Evolutionary conservation across 1,140 invertebrate species (phyloP).

Genomic region (Nasonia longicornis): DNA sequence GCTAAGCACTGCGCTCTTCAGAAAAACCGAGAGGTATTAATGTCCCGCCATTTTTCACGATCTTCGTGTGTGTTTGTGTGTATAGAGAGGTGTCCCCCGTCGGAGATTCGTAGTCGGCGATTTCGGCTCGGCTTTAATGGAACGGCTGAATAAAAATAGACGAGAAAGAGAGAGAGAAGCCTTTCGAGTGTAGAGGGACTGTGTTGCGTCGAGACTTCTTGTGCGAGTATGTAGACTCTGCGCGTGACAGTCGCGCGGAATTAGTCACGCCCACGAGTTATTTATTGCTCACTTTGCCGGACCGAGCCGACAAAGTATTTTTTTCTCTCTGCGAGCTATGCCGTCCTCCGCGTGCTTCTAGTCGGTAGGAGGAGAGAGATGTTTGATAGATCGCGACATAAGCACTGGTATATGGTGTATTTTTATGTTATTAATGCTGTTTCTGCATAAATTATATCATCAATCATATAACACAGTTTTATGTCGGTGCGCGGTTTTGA

Average conservation of each 20-base stretch:
- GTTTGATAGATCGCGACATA: constrained; percentile 7
- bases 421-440: constrained; percentile 33
- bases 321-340: not conserved
- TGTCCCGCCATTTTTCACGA: constrained; percentile 42
- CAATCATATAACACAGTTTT: constrained; percentile 5
- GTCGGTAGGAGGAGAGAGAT: not conserved
- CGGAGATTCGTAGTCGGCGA: constrained; percentile 21
- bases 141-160: constrained; percentile 38
- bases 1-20: constrained; percentile 28
- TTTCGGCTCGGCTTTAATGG: constrained; percentile 19
- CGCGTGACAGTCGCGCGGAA: constrained; percentile 28
- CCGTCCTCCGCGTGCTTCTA: not conserved
- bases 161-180: not conserved
- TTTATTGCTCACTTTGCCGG: constrained; percentile 42
- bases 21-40: constrained; percentile 40
- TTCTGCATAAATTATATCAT: constrained; percentile 23
- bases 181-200: constrained; percentile 6
- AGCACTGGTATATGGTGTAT: not conserved
- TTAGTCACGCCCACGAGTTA: constrained; percentile 47
- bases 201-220: too few species aligned
- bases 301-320: constrained; percentile 35
- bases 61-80: not conserved
- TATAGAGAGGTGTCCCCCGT: too few species aligned
- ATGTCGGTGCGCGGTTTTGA: not conserved
- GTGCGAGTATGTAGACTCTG: not conserved